A percentile compares a stretch with the other conserved stretches of the same genome.
Evolutionary conservation across 1,140 invertebrate species (phyloP).

Genomic region (Rhopalosiphum maidis): DNA sequence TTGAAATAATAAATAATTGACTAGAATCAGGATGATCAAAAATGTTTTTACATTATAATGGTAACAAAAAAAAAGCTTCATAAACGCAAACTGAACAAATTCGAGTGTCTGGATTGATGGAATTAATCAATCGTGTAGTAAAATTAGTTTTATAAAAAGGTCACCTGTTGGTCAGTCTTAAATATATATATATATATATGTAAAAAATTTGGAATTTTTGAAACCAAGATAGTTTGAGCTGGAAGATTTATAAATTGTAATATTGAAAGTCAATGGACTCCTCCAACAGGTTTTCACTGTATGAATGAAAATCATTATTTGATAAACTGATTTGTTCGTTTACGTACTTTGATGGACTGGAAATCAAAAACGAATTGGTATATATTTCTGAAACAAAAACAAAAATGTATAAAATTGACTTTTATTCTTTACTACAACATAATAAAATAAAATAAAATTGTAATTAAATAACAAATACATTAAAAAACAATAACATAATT

Average conservation of each 20-base stretch:
- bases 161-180: constrained; percentile 55
- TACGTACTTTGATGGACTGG: constrained; percentile 49
- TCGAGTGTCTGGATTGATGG: neutral
- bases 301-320: constrained; percentile 56
- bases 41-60: constrained; percentile 24
- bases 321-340: constrained; percentile 51
- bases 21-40: constrained; percentile 35
- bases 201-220: constrained; percentile 39
- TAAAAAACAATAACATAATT: neutral
- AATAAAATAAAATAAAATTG: neutral
- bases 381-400: constrained; percentile 55
- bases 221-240: constrained; percentile 37
- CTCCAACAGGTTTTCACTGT: constrained; percentile 48
- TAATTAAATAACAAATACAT: neutral
- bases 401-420: constrained; percentile 42
- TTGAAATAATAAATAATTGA: constrained; percentile 52
- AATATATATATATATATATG: constrained; percentile 21
- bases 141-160: constrained; percentile 42
- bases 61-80: constrained; percentile 52
- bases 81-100: constrained; percentile 18
- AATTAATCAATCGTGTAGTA: constrained; percentile 3
- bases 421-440: neutral
- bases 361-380: constrained; percentile 57
- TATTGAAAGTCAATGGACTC: constrained; percentile 55
- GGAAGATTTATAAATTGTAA: constrained; percentile 51